Percentiles rank a stretch among this genome's conserved stretches.
Evolutionary conservation across 2,888 invertebrate species (phyloP).

Genomic region (Ditula angustiorana): DNA sequence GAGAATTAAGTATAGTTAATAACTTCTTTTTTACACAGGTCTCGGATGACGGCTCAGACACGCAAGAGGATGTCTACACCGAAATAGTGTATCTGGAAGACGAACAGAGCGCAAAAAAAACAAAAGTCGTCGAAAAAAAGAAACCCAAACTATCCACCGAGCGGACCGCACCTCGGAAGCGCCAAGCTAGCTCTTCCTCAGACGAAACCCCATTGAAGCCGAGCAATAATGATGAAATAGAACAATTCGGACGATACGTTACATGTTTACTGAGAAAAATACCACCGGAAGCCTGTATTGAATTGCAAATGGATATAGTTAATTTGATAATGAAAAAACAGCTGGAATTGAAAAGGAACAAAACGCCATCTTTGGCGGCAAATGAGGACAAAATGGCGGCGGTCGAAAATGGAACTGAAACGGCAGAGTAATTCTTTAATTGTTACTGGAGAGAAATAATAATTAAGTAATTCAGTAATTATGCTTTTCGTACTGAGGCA

Average conservation of each 20-base stretch:
- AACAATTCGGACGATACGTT: slow-evolving; percentile 61
- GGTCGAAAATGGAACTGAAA: neutral
- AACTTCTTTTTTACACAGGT: slow-evolving; percentile 5
- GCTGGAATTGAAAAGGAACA: slow-evolving; percentile 40
- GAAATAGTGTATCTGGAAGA: slow-evolving; percentile 44
- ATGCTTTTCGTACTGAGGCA: too few relatives aligned
- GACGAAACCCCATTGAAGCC: slow-evolving; percentile 23
- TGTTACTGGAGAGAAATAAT: neutral
- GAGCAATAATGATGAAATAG: slow-evolving; percentile 52
- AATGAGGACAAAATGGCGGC: neutral
- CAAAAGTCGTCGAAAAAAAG: neutral
- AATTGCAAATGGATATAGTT: slow-evolving; percentile 66
- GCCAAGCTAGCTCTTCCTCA: slow-evolving; percentile 32
- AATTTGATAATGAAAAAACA: slow-evolving; percentile 63
- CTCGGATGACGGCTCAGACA: slow-evolving; percentile 34
- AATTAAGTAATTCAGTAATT: too few relatives aligned
- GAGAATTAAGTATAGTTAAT: too few relatives aligned
- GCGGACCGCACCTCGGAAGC: slow-evolving; percentile 17
- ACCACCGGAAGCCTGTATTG: slow-evolving; percentile 52
- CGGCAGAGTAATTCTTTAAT: too few relatives aligned
- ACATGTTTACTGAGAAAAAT: slow-evolving; percentile 60
- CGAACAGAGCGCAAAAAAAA: slow-evolving; percentile 27
- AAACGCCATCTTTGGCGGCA: slow-evolving; percentile 13
- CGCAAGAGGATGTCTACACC: slow-evolving; percentile 38
- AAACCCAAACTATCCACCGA: slow-evolving; percentile 14